phyloP scores from a whole-genome alignment of 2,888 invertebrate genomes.

The Corbicula japonica region DNA sequence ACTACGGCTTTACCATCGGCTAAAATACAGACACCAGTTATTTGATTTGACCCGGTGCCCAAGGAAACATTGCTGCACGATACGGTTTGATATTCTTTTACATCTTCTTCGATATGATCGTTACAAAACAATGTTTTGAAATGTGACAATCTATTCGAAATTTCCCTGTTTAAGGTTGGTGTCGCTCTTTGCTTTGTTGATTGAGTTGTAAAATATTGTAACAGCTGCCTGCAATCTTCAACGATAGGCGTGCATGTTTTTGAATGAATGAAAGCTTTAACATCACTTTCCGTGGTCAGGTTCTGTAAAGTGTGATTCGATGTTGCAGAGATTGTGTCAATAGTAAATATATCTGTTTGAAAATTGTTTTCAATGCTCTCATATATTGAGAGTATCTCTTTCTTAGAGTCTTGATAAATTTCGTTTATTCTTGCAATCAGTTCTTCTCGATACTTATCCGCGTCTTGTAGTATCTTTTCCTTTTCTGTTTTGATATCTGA shows the following conservation, averaged over 20 bases:
- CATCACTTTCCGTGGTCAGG: not conserved
- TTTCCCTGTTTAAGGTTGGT: not conserved
- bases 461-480: not conserved
- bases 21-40: not conserved
- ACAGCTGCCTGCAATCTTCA: not conserved
- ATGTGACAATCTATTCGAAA: not conserved
- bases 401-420: not conserved
- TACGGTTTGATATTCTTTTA: not conserved
- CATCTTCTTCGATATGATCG: not conserved
- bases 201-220: not conserved
- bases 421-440: slow-evolving; percentile 1
- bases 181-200: not conserved
- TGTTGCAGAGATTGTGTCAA: not conserved
- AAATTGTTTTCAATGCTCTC: slow-evolving; percentile 1
- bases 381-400: slow-evolving; percentile 7
- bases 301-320: not conserved
- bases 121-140: not conserved
- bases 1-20: not conserved
- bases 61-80: not conserved
- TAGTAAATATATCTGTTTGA: not conserved
- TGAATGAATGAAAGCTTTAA: not conserved
- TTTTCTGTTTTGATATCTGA: not conserved
- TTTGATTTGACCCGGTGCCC: not conserved
- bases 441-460: slow-evolving; percentile 7
- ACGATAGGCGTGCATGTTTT: not conserved